Evolutionary conservation across 2,888 invertebrate species (phyloP).

Genomic region (Andricus curvator): DNA sequence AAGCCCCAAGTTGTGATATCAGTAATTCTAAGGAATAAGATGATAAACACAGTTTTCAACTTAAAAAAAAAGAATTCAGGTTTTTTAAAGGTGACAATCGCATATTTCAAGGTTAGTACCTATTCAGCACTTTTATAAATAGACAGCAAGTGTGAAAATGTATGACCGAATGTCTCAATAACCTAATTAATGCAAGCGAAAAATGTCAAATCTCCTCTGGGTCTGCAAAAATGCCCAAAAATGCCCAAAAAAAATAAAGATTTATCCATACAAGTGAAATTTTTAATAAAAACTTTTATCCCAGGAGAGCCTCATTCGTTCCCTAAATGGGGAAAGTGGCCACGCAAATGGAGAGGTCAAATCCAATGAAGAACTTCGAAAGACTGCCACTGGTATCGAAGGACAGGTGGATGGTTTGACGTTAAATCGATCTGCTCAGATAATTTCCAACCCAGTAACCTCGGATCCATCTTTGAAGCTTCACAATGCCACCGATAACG

Average conservation of each 20-base stretch:
- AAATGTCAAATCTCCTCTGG: neutral
- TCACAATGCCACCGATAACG: slow-evolving; percentile 15
- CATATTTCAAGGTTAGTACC: neutral
- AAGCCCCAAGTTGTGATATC: too few relatives aligned
- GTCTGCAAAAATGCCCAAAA: neutral
- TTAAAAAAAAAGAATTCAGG: neutral
- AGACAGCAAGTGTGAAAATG: neutral
- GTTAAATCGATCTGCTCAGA: slow-evolving; percentile 15
- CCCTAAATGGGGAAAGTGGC: slow-evolving; percentile 7
- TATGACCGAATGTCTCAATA: neutral
- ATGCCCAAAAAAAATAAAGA: neutral
- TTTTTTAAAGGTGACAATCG: neutral
- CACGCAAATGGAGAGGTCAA: slow-evolving; percentile 14
- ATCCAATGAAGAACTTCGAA: slow-evolving; percentile 23
- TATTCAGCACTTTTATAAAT: neutral
- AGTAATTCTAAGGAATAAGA: too few relatives aligned
- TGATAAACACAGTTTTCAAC: too few relatives aligned
- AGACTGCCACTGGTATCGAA: neutral
- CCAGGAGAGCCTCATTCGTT: slow-evolving; percentile 31
- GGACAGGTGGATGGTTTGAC: slow-evolving; percentile 8
- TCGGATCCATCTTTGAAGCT: neutral
- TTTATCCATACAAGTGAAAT: neutral
- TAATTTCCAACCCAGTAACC: slow-evolving; percentile 32
- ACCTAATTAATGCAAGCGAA: neutral
- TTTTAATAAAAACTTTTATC: neutral